Evolutionary conservation across 2,888 invertebrate species (phyloP).

Genomic region (Stenodema calcarata): DNA sequence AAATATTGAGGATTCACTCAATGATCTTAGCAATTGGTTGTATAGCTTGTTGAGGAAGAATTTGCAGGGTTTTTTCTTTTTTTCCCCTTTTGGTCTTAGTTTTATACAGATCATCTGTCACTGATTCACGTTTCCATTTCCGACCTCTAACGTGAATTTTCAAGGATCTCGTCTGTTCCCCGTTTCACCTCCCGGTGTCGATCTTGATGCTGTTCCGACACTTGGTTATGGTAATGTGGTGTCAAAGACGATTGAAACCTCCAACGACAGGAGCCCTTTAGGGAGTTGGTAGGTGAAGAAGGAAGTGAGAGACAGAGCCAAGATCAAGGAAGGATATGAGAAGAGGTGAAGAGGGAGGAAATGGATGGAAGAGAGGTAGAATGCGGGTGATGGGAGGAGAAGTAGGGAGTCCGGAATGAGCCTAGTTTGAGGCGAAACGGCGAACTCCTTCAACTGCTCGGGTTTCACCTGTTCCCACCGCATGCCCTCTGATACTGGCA

Average conservation of each 20-base stretch:
- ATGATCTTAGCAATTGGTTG: too few relatives aligned
- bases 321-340: neutral
- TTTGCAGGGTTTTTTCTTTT: too few relatives aligned
- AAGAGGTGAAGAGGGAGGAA: neutral
- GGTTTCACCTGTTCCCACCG: neutral
- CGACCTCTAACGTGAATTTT: too few relatives aligned
- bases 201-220: neutral
- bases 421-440: neutral
- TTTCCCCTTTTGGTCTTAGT: too few relatives aligned
- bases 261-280: neutral
- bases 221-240: neutral
- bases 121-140: too few relatives aligned
- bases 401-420: neutral
- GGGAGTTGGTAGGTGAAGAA: neutral
- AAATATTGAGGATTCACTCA: too few relatives aligned
- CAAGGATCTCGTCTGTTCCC: neutral
- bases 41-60: too few relatives aligned
- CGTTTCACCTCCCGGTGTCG: neutral
- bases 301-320: neutral
- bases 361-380: neutral
- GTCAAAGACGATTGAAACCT: neutral
- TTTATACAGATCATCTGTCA: too few relatives aligned
- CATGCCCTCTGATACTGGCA: neutral
- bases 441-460: constrained; percentile 15
- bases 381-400: neutral